A percentile compares a stretch with the other conserved stretches of the same genome.
Evolutionary conservation across 2,113 vertebrate species (phyloP).

Genomic region (Caranx ignobilis): DNA sequence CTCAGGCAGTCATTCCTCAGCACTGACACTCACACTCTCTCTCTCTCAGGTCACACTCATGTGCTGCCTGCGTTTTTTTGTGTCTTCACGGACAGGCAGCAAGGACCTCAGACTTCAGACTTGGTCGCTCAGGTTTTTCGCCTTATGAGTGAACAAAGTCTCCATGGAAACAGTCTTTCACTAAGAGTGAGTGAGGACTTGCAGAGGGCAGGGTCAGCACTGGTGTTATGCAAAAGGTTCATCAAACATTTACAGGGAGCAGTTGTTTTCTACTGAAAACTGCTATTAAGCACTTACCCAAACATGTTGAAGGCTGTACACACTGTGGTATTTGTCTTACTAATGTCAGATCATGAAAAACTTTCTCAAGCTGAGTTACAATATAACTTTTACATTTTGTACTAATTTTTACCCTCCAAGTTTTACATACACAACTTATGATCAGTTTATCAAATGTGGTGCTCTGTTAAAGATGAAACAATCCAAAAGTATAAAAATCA

Average conservation of each 20-base stretch:
- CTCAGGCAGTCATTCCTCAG: slow-evolving; percentile 28
- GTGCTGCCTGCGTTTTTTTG: slow-evolving; percentile 12
- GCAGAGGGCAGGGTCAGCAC: slow-evolving; percentile 34
- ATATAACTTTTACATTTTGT: no score
- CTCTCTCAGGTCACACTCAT: slow-evolving; percentile 6
- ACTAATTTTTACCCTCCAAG: no score
- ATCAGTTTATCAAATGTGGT: no score
- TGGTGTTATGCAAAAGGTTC: slow-evolving; percentile 56
- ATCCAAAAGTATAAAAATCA: not conserved
- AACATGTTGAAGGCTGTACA: not conserved
- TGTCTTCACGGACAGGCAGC: not conserved
- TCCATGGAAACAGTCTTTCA: slow-evolving; percentile 73
- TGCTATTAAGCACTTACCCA: not conserved
- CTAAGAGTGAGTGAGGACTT: slow-evolving; percentile 47
- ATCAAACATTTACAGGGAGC: slow-evolving; percentile 74
- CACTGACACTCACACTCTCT: not conserved
- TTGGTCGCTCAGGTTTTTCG: slow-evolving; percentile 33
- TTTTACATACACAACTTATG: no score
- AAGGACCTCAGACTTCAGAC: slow-evolving; percentile 74
- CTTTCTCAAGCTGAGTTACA: no score
- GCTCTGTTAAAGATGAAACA: no score
- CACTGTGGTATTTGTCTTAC: no score
- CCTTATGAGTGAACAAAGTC: slow-evolving; percentile 48
- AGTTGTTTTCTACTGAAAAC: slow-evolving; percentile 59
- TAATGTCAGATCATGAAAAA: not conserved